Base-by-base conservation (phyloP, 1,140 invertebrate species). In the Achatina immaculata region DNA sequence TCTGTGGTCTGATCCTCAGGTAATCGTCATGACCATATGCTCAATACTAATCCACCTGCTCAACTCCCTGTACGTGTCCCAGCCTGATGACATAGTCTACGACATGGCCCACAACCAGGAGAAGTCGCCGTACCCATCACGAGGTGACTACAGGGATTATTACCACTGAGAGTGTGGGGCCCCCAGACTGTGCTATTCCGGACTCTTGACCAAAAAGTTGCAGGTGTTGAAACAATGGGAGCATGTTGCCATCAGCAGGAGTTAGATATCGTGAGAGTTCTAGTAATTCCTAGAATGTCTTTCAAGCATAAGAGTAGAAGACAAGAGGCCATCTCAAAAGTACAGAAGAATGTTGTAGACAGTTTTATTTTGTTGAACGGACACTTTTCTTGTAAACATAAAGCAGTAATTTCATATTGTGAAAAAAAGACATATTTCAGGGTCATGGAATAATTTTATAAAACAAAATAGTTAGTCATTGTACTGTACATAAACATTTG, bases 41-140 rank as follows among this genome's bases (percentile, higher is more conserved):
- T 84, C 83, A 31, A 40, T 75, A 21, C 72, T 83, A 31, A 81
- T 84, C 51, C 81, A 84, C 36, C 68, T 84, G 34, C 80, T 84
- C 55, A 82, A 81, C 72, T 81, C 77, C 31, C 76, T 81, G 31
- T 84, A 82, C 72, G 82, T 84, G 42, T 81, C 83, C 0, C 83
- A 82, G 42, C 83, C 83, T 21, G 83, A 84, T n/a, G 83, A 84
- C 66, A 82, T 84, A 19, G 83, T 84, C 11, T 84, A 84, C 65
- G 83, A 84, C 58, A 84, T 84, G 83, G 83, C 83, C 0, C 81
- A 78, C 71, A 84, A 81, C 62, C 83, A 83, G 65, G 83, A 84
- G 43, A 83, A 85, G 69, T 85, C 84, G 1, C 84, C 84, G 7
- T 85, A 85, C 78, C 84, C 84, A 4, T 85, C 84, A 0, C 42